Percentiles rank a stretch among this genome's conserved stretches.
Conservation (phyloP, 2,113 vertebrate species). For the Catharus fuscescens region DNA sequence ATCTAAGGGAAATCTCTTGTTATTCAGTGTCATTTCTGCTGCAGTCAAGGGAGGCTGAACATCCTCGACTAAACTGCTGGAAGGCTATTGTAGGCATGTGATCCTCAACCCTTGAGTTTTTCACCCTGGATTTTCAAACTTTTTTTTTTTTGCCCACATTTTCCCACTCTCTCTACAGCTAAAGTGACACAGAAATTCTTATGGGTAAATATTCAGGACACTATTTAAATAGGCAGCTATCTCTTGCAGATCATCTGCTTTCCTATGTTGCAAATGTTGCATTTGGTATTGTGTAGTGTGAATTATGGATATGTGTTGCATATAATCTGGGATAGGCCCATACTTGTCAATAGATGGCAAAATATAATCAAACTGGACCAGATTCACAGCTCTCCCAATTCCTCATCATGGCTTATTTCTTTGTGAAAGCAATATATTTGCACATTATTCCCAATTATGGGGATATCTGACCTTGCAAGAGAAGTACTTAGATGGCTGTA, state of each 20-base stretch:
- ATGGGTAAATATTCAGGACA: not conserved
- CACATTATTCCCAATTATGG: not conserved
- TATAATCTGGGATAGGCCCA: not conserved
- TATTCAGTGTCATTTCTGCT: not conserved
- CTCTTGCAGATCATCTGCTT: not conserved
- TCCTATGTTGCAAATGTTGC: not conserved
- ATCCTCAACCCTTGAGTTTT: not conserved
- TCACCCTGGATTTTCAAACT: not conserved
- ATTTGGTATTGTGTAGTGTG: not conserved
- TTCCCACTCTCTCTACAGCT: not conserved
- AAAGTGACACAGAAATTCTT: not conserved
- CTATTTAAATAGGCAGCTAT: not conserved
- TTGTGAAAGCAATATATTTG: not conserved
- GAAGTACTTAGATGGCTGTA: not conserved
- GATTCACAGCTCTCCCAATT: not conserved
- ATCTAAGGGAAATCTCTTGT: not conserved
- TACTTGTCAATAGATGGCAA: not conserved
- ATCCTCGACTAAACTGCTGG: not conserved
- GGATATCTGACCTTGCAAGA: not conserved
- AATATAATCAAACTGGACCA: not conserved
- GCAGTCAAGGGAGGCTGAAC: not conserved
- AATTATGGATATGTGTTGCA: not conserved
- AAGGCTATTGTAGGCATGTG: not conserved
- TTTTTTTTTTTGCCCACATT: not conserved
- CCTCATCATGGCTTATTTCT: not conserved